Base-by-base conservation (phyloP, 2,797 vertebrate genomes). In the Hephaestus fuliginosus region DNA sequence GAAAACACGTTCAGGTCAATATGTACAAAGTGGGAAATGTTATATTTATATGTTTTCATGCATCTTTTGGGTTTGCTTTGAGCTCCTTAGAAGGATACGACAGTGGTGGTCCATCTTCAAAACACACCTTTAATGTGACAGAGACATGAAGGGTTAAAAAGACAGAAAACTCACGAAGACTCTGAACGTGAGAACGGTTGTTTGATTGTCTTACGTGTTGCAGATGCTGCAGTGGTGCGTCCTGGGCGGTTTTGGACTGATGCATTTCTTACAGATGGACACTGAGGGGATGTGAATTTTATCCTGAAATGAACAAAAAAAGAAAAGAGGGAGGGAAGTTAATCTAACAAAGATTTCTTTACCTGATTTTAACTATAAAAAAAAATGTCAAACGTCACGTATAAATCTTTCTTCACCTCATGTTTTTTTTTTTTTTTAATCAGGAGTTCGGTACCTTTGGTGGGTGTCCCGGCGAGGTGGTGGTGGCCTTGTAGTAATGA, bases 51-150 rank as follows among this genome's bases (percentile, higher is more conserved):
- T 33, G 14, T 53, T 51, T 60, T 64, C 20, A 55, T 46, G 20
- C n/a, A 36, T 63, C 2, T 25, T 55, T 15, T 9, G 0, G 1
- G 25, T 28, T 62, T 70, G 13, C 9, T 51, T 63, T 33, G 30
- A 33, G 30, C 30, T 33, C 30, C 2, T 43, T 5, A 11, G 39
- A 98, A 99, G 98, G 98, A 99, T 99, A 99, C 98, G 98, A 81
- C 98, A 99, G 92, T 99, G 98, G 70, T 99, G 98, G 82, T 99
- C 98, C 98, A 99, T 99, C 95, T 98, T 99, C 94, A 99, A 93
- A 88, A 99, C 93, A 12, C 98, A 99, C 87, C 98, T 99, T 93
- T 12, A 86, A 87, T 57, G 77, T 28, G 82, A 94, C 68, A 71
- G 12, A 87, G 36, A 70, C 4, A 10, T 18, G 25, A 70, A 43